Conservation (phyloP, 2,888 invertebrate species). For the Pammene aurita region DNA sequence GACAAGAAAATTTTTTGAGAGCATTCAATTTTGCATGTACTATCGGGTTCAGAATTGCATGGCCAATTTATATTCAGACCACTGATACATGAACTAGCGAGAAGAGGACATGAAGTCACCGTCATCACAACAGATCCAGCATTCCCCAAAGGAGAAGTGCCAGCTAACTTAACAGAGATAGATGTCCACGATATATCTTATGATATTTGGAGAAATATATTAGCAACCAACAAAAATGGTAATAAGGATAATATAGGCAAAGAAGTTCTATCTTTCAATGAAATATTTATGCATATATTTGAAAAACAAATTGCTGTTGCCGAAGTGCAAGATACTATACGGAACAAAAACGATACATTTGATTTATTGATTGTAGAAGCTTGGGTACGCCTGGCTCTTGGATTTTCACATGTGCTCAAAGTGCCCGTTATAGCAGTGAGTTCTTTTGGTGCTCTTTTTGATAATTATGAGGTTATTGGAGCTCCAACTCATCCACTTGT, state of each 20-base stretch:
- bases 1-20: too few relatives aligned
- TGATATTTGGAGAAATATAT: constrained; percentile 33
- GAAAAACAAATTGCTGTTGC: constrained; percentile 41
- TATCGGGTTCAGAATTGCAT: too few relatives aligned
- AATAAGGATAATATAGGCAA: constrained; percentile 47
- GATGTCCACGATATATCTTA: constrained; percentile 56
- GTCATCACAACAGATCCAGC: too few relatives aligned
- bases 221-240: constrained; percentile 44
- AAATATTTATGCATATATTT: constrained; percentile 23
- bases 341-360: constrained; percentile 41
- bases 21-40: too few relatives aligned
- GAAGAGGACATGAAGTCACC: too few relatives aligned
- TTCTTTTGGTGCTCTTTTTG: constrained; percentile 43
- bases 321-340: constrained; percentile 42
- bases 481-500: constrained; percentile 48
- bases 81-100: constrained; percentile 32
- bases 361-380: constrained; percentile 48
- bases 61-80: too few relatives aligned
- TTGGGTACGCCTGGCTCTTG: constrained; percentile 42
- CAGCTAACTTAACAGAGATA: constrained; percentile 66
- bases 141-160: constrained; percentile 52
- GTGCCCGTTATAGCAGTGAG: constrained; percentile 47
- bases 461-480: constrained; percentile 43
- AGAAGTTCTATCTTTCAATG: background rate
- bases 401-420: constrained; percentile 45